These are phyloP conservation scores for Machimus atricapillus DNA, from an alignment of 2,888 invertebrate genomes.

Conservation along the genomic window DNA sequence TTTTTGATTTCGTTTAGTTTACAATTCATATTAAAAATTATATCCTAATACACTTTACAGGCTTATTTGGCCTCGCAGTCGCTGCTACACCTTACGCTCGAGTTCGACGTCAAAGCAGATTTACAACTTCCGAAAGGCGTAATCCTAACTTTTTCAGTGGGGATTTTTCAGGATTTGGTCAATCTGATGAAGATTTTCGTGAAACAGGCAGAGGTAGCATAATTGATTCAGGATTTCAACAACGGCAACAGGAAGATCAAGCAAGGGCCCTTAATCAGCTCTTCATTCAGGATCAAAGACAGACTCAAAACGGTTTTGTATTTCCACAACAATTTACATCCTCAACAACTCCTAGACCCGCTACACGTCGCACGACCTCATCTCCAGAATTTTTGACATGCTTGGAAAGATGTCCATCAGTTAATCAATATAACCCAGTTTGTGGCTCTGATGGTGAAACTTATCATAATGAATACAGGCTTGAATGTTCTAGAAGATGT, in stretches of 20 bases:
- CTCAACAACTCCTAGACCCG: too few relatives aligned
- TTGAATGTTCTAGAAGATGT: neutral
- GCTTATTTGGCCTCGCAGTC: neutral
- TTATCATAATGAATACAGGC: neutral
- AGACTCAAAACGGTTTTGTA: too few relatives aligned
- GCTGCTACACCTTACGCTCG: neutral
- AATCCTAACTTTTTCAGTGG: neutral
- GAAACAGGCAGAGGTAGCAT: neutral
- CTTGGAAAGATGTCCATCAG: neutral
- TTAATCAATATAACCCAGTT: neutral
- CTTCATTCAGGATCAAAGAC: too few relatives aligned
- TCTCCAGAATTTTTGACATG: constrained; percentile 45
- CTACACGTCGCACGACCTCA: too few relatives aligned
- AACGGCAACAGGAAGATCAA: neutral
- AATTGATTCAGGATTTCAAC: neutral
- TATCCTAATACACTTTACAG: neutral
- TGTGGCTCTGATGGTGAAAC: neutral
- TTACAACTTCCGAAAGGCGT: neutral
- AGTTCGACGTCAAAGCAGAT: neutral
- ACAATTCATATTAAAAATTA: neutral
- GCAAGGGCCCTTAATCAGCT: too few relatives aligned
- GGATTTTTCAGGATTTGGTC: constrained; percentile 6
- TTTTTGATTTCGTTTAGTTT: neutral
- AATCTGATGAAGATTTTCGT: neutral
- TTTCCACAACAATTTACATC: too few relatives aligned